These are phyloP conservation scores for Epinephelus moara DNA, from an alignment of 2,113 vertebrate species.

Conservation along the genomic window DNA sequence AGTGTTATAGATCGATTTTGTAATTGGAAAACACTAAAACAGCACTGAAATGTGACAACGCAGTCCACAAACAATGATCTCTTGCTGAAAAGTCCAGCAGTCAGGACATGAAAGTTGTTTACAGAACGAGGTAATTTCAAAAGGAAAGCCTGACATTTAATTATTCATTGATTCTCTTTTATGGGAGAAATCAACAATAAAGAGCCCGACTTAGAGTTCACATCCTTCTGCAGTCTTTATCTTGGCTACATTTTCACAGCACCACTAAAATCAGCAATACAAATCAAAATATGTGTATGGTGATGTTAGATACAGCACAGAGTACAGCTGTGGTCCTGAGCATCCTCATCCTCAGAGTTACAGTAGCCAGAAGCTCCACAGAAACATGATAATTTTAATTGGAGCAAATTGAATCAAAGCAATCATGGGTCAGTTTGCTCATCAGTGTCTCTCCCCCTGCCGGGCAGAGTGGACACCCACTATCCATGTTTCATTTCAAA, in stretches of 20 bases:
- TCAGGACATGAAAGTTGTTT: background rate
- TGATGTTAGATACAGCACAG: background rate
- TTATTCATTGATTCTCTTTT: slow-evolving; percentile 14
- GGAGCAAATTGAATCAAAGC: slow-evolving; percentile 48
- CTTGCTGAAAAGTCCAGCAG: background rate
- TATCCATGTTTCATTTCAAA: slow-evolving; percentile 63
- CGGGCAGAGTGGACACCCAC: slow-evolving; percentile 53
- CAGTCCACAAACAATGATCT: background rate
- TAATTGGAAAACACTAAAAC: background rate
- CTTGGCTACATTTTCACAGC: background rate
- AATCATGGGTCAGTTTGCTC: slow-evolving; percentile 70
- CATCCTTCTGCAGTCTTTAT: background rate
- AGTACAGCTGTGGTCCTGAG: background rate
- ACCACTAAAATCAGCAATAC: background rate
- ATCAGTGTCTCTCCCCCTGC: slow-evolving; percentile 49
- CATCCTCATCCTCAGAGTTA: background rate
- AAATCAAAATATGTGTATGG: background rate
- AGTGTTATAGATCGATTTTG: background rate
- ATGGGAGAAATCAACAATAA: background rate
- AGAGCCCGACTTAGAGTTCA: background rate
- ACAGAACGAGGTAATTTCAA: background rate
- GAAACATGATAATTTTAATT: slow-evolving; percentile 56
- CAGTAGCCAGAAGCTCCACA: slow-evolving; percentile 18
- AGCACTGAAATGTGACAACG: background rate
- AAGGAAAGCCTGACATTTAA: background rate